Percentiles rank a stretch among this genome's conserved stretches.
phyloP scores from a whole-genome alignment of 2,113 vertebrate genomes.

The Python bivittatus region DNA sequence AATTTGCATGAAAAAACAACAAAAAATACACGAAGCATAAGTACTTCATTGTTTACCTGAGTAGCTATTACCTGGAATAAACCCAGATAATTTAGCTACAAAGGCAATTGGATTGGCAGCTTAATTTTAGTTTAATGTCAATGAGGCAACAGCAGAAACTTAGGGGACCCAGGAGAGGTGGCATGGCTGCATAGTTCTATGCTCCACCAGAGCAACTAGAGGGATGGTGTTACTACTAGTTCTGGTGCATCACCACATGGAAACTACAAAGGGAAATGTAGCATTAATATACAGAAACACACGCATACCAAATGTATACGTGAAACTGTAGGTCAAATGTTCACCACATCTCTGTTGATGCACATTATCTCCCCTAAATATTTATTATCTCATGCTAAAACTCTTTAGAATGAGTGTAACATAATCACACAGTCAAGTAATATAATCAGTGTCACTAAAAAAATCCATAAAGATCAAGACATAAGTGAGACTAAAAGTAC shows the following conservation, averaged over 20 bases:
- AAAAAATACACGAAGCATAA: neutral
- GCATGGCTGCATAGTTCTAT: neutral
- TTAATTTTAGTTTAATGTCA: neutral
- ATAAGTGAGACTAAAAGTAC: neutral
- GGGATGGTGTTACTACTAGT: neutral
- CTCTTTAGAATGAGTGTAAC: neutral
- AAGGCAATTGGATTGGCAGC: neutral
- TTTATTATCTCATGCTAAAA: neutral
- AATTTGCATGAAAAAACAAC: neutral
- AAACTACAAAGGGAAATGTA: neutral
- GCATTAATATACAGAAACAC: neutral
- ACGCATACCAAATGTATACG: neutral
- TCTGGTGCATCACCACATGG: neutral
- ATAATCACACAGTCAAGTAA: neutral
- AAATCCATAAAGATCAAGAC: neutral
- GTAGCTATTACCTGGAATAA: neutral
- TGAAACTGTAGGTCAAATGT: neutral
- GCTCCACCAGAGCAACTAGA: neutral
- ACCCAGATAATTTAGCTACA: neutral
- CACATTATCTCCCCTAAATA: neutral
- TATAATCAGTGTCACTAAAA: neutral
- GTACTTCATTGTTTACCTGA: neutral
- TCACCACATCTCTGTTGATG: neutral
- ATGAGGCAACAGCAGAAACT: neutral
- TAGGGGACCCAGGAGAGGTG: neutral